Evolutionary conservation across 2,888 invertebrate genomes (phyloP).

Genomic region (Stenurella melanura): DNA sequence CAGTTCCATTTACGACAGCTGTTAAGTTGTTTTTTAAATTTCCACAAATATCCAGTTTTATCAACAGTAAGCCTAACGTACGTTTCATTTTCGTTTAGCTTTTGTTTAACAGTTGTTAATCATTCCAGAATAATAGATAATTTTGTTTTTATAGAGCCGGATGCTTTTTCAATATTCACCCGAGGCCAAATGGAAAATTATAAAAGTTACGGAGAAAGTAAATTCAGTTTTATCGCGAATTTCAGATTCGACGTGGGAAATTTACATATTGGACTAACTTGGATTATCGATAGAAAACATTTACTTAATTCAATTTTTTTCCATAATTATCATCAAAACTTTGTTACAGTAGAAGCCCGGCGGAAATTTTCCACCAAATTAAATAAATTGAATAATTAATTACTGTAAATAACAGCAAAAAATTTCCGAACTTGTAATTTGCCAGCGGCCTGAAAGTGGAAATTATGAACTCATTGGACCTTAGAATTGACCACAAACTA

Average conservation of each 20-base stretch:
- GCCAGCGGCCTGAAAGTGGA: too few species aligned
- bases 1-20: background rate
- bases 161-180: background rate
- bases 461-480: too few species aligned
- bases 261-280: background rate
- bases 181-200: background rate
- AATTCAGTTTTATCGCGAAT: background rate
- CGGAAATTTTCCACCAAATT: too few species aligned
- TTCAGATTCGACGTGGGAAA: background rate
- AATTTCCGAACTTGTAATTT: too few species aligned
- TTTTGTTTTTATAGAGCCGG: background rate
- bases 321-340: too few species aligned
- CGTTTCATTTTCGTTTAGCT: background rate
- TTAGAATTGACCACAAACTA: too few species aligned
- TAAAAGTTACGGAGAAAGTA: background rate
- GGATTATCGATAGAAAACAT: background rate
- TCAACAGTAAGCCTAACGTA: background rate
- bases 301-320: background rate
- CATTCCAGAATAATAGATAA: background rate
- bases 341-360: too few species aligned
- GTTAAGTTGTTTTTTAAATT: constrained; percentile 1
- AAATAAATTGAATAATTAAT: too few species aligned
- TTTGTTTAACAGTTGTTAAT: background rate
- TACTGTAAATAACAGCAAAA: too few species aligned
- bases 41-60: background rate